Evolutionary conservation across 2,797 vertebrate genomes (phyloP), one percentile per base, ranked within the genome.

Genomic region (Notoglanidium macrostoma): DNA sequence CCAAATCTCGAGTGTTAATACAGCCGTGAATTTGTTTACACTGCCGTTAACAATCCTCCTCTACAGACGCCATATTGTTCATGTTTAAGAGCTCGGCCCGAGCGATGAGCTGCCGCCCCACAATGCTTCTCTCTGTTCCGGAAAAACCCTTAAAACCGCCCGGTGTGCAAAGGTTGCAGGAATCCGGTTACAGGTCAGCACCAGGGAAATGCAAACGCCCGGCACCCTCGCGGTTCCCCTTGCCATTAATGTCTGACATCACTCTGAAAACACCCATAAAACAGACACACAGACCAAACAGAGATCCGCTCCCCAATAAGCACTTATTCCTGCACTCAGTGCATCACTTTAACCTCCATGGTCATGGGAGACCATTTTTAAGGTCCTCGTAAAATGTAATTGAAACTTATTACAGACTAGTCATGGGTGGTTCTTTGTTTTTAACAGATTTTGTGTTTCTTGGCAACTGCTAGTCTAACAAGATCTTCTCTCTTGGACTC

Each of bases 101-200:
- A 70, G 77, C 81, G 88, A 89, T 90, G 89, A 89, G 81, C 88
- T n/a, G 63, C 44, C 23, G 49, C 35, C 55, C 85, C 84, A 90
- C 89, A 90, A 89, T 78, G 88, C 67, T 81, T 80, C 87, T 73
- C 89, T 89, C 88, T 92, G 88, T 92, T 76, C 86, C 82, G 46
- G 89, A 84, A 90, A 76, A 83, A 82, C 85, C 89, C 90, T 90
- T 85, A 89, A 92, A 91, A 87, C 63, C 54, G 2, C 81, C 74
- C 67, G 35, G 70, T 86, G 87, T 89, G 61, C 86, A 86, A 80
- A 90, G 90, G 91, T 90, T 86, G 14, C 26, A 6, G 49, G 65
- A 83, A 88, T 92, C 87, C 4, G 40, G 84, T 91, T 91, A 89
- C 91, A 92, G 90, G 90, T 92, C 91, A 90, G 55, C 32, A n/a